Conservation (phyloP, 2,888 invertebrate genomes). For the Tenthredo mesomela region DNA sequence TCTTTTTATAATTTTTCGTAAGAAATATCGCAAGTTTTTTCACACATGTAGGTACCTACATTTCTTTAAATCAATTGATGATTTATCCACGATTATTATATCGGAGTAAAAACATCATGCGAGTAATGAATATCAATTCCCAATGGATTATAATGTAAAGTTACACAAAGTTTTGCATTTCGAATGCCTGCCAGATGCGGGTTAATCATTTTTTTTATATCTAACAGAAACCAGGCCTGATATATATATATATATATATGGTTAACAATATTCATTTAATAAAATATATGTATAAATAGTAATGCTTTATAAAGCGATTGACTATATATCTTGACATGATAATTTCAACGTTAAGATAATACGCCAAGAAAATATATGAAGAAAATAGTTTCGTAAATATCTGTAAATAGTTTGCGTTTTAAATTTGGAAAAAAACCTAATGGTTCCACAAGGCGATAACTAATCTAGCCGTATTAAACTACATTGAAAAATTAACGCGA, state of each 20-base stretch:
- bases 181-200: not conserved
- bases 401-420: not conserved
- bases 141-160: not conserved
- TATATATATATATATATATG: not conserved
- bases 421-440: not conserved
- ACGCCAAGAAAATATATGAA: not conserved
- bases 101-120: not conserved
- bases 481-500: not conserved
- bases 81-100: not conserved
- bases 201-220: not conserved
- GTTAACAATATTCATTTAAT: not conserved
- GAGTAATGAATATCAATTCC: conserved; percentile 8
- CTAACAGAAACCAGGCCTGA: not conserved
- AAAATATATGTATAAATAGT: not conserved
- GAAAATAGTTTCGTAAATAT: not conserved
- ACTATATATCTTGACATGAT: not conserved
- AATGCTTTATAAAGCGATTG: not conserved
- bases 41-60: not conserved
- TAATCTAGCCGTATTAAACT: not conserved
- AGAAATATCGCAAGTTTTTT: not conserved
- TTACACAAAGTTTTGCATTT: not conserved
- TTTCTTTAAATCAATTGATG: not conserved
- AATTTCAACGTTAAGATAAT: too few relatives aligned
- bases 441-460: not conserved
- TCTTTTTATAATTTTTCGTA: not conserved